Evolutionary conservation across 1,140 invertebrate genomes (phyloP).

Genomic region (Oryzaephilus surinamensis): DNA sequence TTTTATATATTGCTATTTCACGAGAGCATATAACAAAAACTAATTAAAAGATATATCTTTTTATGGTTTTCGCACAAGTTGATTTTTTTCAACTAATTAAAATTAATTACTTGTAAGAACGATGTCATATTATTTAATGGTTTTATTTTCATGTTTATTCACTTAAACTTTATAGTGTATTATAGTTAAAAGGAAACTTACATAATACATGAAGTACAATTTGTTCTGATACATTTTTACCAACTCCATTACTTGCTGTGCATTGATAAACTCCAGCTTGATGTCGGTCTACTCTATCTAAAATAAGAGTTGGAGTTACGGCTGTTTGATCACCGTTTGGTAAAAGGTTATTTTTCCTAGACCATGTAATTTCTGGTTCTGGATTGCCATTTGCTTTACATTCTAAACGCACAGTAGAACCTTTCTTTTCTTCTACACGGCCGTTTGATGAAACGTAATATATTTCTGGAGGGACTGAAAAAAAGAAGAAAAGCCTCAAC

Average conservation of each 20-base stretch:
- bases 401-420: conserved; percentile 49
- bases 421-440: conserved; percentile 52
- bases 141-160: too few relatives aligned
- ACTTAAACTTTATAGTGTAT: too few relatives aligned
- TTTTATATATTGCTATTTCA: too few relatives aligned
- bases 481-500: conserved; percentile 7
- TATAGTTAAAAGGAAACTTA: conserved; percentile 34
- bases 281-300: conserved; percentile 44
- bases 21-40: too few relatives aligned
- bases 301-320: conserved; percentile 37
- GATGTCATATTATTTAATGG: too few relatives aligned
- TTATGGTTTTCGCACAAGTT: too few relatives aligned
- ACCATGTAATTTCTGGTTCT: conserved; percentile 53
- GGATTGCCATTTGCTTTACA: conserved; percentile 56
- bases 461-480: conserved; percentile 49
- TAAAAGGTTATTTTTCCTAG: conserved; percentile 50
- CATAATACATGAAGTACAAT: conserved; percentile 49
- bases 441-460: conserved; percentile 46
- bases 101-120: too few relatives aligned
- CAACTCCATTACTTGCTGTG: conserved; percentile 51
- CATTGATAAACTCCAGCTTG: conserved; percentile 52
- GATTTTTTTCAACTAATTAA: too few relatives aligned
- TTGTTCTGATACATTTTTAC: conserved; percentile 44
- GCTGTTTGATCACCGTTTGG: conserved; percentile 43
- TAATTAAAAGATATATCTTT: too few relatives aligned